A percentile compares a stretch with the other conserved stretches of the same genome.
These are phyloP conservation scores for Lethocerus indicus DNA, from an alignment of 1,140 invertebrate species.

Conservation along the genomic window DNA sequence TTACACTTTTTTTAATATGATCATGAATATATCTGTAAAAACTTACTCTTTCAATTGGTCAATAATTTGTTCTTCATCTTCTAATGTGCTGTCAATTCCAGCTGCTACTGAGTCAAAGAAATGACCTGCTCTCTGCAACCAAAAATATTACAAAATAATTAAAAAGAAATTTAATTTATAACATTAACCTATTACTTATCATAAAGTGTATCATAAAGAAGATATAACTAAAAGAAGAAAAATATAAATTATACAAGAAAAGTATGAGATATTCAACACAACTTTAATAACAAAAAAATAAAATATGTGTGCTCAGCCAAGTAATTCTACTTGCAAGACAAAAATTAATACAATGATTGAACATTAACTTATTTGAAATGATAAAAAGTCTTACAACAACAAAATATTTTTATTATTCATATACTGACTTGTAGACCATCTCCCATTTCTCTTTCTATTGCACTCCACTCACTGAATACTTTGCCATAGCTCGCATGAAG, in stretches of 20 bases:
- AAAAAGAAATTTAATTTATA: too few species aligned
- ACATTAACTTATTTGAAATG: too few species aligned
- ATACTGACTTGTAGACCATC: constrained; percentile 62
- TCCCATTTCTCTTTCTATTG: constrained; percentile 65
- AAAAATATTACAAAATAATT: too few species aligned
- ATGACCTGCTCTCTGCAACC: constrained; percentile 38
- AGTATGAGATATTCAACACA: background rate
- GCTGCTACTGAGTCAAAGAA: constrained; percentile 62
- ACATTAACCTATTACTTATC: too few species aligned
- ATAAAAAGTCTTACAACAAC: too few species aligned
- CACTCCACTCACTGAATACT: constrained; percentile 74
- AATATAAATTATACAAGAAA: too few species aligned
- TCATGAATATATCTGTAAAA: background rate
- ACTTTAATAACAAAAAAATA: background rate
- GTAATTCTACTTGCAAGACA: too few species aligned
- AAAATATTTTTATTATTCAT: too few species aligned
- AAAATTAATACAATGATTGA: too few species aligned
- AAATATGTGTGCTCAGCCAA: background rate
- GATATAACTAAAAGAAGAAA: too few species aligned
- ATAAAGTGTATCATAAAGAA: too few species aligned
- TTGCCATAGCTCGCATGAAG: constrained; percentile 65
- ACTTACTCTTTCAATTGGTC: constrained; percentile 66
- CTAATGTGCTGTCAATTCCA: constrained; percentile 53
- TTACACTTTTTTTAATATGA: background rate
- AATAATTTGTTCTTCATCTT: constrained; percentile 65